These are phyloP conservation scores for Scopus umbretta DNA, from an alignment of 2,113 vertebrate genomes.

Conservation along the genomic window DNA sequence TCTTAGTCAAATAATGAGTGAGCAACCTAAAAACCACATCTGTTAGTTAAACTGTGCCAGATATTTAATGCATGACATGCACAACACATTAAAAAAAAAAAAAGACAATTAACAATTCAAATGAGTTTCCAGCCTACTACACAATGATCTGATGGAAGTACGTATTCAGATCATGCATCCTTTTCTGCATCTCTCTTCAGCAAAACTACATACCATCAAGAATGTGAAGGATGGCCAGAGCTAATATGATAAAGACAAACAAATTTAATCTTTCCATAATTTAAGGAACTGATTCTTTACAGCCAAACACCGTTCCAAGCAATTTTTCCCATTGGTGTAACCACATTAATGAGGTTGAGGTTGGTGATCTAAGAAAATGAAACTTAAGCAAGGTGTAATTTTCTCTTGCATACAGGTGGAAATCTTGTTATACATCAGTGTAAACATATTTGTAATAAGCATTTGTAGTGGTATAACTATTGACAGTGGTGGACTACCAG, in stretches of 20 bases:
- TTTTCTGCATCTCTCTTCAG: neutral
- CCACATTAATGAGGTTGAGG: neutral
- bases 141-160: neutral
- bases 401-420: neutral
- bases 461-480: neutral
- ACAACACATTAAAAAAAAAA: neutral
- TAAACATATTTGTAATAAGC: neutral
- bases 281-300: neutral
- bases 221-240: neutral
- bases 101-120: neutral
- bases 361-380: neutral
- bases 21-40: neutral
- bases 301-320: neutral
- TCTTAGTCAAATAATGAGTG: neutral
- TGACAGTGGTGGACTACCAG: neutral
- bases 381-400: neutral
- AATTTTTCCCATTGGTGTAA: neutral
- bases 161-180: neutral
- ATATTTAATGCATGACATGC: neutral
- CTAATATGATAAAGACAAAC: neutral
- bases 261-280: neutral
- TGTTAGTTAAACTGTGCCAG: neutral
- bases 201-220: neutral
- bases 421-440: neutral
- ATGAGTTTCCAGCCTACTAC: neutral